Base-by-base conservation (phyloP, 2,888 invertebrate species). In the Gisinianus flammeolus region DNA sequence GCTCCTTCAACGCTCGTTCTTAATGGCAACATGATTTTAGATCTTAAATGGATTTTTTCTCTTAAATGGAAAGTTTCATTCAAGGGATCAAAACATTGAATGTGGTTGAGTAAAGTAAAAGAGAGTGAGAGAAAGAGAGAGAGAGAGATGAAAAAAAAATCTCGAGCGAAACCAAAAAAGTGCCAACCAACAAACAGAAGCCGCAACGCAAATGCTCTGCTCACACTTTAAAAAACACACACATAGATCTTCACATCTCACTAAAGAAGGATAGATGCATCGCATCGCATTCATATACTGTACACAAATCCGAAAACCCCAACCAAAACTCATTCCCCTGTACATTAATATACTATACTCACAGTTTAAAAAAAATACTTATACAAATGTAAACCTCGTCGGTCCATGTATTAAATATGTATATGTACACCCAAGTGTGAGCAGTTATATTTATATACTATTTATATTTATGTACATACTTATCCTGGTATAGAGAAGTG, bases 11-110 rank as follows among this genome's bases (percentile, higher is more conserved):
- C 66, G 26, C 35, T 66, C 26, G 28, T 35, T 68, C 24, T 66
- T 76, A 76, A 76, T 76, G 76, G 76, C 66, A 76, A 31, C 66
- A 76, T 31, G 69, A 76, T 76, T 76, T 76, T 76, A 69, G 69
- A 76, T 76, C 56, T 76, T 76, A 76, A 76, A 76, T 76, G 76
- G 76, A 76, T 76, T 76, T 76, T 66, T 74, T 74, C 73, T 73
- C 74, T 33, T 72, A 72, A 72, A 73, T 75, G 75, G 75, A 67
- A 75, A 67, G 52, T 75, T 75, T 64, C 64, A 75, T 75, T 52
- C 44, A 73, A 33, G 67, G 75, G 66, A 67, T 75, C 67, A 74
- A 64, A 74, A 66, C 66, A 74, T 66, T 35, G 67, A 44, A 35
- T 24, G 24, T 16, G n/a, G 31, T 28, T 30, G 28, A 26, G 69